These are phyloP conservation scores for Oreamnos americanus DNA, from an alignment of 2,113 vertebrate genomes.

Conservation along the genomic window DNA sequence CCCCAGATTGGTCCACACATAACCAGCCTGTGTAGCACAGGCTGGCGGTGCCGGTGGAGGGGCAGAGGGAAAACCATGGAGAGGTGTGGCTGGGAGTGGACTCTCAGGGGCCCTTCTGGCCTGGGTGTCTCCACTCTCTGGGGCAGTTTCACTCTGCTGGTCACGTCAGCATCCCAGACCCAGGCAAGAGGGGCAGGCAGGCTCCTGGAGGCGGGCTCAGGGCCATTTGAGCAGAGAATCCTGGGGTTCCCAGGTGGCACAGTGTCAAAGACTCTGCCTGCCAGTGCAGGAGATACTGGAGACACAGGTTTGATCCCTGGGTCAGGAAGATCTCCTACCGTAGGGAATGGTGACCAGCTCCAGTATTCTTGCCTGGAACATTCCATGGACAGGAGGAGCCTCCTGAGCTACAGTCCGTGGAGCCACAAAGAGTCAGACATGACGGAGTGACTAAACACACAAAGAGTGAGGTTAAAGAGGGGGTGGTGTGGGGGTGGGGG, in stretches of 20 bases:
- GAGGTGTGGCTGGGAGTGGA: not conserved
- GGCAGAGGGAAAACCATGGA: not conserved
- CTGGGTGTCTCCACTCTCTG: not conserved
- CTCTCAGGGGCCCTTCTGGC: not conserved
- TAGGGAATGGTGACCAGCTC: not conserved
- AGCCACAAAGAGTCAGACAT: not conserved
- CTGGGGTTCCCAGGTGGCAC: not conserved
- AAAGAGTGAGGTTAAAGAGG: not conserved
- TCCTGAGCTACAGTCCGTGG: not conserved
- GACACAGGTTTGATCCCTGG: not conserved
- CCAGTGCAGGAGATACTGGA: not conserved
- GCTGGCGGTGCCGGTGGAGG: fast-evolving
- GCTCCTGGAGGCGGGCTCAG: too few species aligned
- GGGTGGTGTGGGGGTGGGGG: not conserved
- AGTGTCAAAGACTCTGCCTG: not conserved
- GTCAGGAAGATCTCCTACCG: not conserved
- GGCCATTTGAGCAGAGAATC: not conserved
- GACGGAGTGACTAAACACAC: not conserved
- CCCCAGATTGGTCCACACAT: fast-evolving
- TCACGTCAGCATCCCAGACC: not conserved
- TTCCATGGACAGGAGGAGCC: not conserved
- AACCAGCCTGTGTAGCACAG: fast-evolving
- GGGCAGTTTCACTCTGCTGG: not conserved
- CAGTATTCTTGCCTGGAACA: not conserved
- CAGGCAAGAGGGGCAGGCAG: not conserved